These are phyloP conservation scores for Haliclystus octoradiatus DNA, from an alignment of 30 jellyfish, hydroid and myxozoan species.

Conservation along the genomic window DNA sequence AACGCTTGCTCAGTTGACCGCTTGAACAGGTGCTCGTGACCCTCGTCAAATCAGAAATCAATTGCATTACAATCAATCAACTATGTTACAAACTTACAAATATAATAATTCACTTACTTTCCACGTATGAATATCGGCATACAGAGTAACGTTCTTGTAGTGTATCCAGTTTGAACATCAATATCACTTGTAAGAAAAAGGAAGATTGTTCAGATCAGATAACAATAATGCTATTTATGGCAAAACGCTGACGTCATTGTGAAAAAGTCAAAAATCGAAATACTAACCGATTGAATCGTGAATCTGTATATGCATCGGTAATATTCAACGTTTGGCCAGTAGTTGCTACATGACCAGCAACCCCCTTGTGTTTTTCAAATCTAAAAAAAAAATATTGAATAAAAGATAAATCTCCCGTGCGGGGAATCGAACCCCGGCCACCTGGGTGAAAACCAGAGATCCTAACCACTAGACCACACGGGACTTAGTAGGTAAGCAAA, in stretches of 20 bases:
- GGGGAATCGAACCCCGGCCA: slow-evolving; percentile 2
- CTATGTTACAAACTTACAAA: no score
- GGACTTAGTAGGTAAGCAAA: not conserved
- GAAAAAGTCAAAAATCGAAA: no score
- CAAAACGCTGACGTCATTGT: no score
- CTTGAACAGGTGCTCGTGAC: no score
- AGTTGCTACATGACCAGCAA: slow-evolving; percentile 98
- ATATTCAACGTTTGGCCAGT: slow-evolving; percentile 94
- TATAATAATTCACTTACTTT: slow-evolving; percentile 87
- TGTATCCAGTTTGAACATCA: slow-evolving; percentile 93
- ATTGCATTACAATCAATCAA: no score
- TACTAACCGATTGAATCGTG: slow-evolving; percentile 93
- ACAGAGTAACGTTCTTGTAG: slow-evolving; percentile 85
- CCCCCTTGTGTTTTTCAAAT: slow-evolving; percentile 91
- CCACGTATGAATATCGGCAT: slow-evolving; percentile 99
- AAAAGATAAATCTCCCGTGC: not conserved
- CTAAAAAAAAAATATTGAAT: slow-evolving; percentile 16
- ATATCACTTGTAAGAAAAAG: slow-evolving; percentile 52
- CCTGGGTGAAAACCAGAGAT: slow-evolving; percentile 2
- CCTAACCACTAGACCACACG: slow-evolving; percentile 4
- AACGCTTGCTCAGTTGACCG: no score
- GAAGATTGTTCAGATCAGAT: no score
- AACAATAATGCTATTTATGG: no score
- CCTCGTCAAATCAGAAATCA: no score
- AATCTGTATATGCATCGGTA: slow-evolving; percentile 81